Evolutionary conservation across 2,797 vertebrate species (phyloP).

Genomic region (Chloroceryle inda): DNA sequence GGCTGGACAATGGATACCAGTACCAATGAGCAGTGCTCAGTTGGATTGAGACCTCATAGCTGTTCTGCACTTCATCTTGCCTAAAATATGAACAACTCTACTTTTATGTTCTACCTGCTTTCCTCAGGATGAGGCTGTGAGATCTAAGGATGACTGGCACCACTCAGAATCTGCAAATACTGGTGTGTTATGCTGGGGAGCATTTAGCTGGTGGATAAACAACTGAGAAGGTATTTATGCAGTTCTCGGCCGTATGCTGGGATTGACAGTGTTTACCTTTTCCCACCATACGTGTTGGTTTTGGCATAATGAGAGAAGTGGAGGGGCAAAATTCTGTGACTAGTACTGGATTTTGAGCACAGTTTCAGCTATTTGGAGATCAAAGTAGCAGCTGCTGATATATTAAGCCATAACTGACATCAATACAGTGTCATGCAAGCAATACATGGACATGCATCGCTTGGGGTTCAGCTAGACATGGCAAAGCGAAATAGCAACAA

Average conservation of each 20-base stretch:
- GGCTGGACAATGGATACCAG: not conserved
- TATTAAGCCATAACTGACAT: not conserved
- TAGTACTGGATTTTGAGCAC: not conserved
- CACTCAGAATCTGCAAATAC: not conserved
- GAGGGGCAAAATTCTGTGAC: not conserved
- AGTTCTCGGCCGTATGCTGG: not conserved
- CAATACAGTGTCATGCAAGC: not conserved
- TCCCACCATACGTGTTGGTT: not conserved
- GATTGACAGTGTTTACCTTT: not conserved
- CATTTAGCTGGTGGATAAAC: not conserved
- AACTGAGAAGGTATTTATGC: not conserved
- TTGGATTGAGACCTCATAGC: not conserved
- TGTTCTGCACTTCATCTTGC: not conserved
- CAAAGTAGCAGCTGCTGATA: not conserved
- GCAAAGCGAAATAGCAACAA: not conserved
- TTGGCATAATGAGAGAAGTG: not conserved
- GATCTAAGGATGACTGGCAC: not conserved
- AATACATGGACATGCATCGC: rapidly evolving
- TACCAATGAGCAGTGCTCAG: not conserved
- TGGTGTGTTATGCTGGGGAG: not conserved
- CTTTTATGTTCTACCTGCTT: not conserved
- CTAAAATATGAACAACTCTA: not conserved
- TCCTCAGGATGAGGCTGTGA: not conserved
- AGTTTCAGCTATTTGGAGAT: not conserved
- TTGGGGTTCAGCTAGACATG: not conserved